Evolutionary conservation across 2,797 vertebrate species (phyloP).

Genomic region (Acanthurus tractus): DNA sequence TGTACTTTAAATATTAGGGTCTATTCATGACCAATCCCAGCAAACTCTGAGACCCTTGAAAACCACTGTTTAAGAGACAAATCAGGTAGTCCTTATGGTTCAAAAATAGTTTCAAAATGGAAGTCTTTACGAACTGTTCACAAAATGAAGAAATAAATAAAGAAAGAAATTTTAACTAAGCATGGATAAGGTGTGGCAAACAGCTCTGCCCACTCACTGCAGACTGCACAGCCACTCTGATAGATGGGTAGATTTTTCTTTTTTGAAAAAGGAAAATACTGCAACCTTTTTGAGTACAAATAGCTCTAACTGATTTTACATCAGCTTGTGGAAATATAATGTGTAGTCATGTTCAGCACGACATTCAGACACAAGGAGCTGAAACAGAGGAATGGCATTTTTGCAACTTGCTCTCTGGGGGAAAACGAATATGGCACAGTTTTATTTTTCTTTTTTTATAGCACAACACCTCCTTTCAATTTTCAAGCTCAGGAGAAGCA

Average conservation of each 20-base stretch:
- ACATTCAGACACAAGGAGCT: background rate
- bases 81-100: too few relatives aligned
- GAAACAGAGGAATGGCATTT: background rate
- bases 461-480: conserved; percentile 7
- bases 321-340: conserved; percentile 9
- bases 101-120: too few relatives aligned
- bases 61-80: too few relatives aligned
- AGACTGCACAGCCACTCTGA: conserved; percentile 15
- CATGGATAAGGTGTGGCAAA: conserved; percentile 1
- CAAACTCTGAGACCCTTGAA: too few relatives aligned
- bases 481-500: background rate
- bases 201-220: conserved; percentile 25
- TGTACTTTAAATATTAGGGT: too few relatives aligned
- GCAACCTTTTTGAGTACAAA: background rate
- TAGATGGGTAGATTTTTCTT: conserved; percentile 16
- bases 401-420: background rate
- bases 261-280: background rate
- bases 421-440: background rate
- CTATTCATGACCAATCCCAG: background rate
- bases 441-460: conserved; percentile 16
- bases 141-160: too few relatives aligned
- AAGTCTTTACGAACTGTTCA: too few relatives aligned
- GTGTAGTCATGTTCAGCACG: background rate
- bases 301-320: conserved; percentile 10
- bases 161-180: background rate